A percentile compares a stretch with the other conserved stretches of the same genome.
These are phyloP conservation scores for Bos indicus DNA, from an alignment of 2,113 vertebrate genomes.

Conservation along the genomic window DNA sequence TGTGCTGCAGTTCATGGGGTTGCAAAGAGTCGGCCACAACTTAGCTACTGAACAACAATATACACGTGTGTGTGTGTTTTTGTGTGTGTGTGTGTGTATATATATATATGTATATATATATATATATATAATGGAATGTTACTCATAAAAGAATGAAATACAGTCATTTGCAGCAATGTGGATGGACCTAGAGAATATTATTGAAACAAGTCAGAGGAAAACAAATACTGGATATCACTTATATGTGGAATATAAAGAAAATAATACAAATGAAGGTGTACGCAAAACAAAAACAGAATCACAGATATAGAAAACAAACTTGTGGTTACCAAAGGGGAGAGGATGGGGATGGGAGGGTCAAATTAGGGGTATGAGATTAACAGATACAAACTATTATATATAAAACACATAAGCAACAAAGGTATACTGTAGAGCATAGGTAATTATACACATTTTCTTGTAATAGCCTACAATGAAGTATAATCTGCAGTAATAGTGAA, in stretches of 20 bases:
- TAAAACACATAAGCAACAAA: neutral
- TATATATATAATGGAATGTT: neutral
- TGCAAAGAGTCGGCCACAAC: neutral
- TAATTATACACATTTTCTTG: neutral
- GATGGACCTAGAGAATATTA: neutral
- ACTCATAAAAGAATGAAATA: neutral
- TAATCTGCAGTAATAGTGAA: neutral
- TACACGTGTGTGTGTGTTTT: neutral
- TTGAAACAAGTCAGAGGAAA: neutral
- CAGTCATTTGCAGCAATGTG: neutral
- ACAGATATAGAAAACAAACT: neutral
- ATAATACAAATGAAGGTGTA: neutral
- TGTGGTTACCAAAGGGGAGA: neutral
- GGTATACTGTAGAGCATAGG: neutral
- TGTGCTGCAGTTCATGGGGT: neutral
- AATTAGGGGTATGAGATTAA: neutral
- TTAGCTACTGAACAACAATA: neutral
- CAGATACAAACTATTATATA: neutral
- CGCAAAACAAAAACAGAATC: neutral
- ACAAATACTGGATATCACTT: neutral
- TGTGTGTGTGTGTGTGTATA: accelerated
- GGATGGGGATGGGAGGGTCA: neutral
- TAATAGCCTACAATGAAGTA: neutral
- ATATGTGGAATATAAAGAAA: neutral
- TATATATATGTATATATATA: neutral